Percentiles rank a stretch among this genome's conserved stretches.
These are phyloP conservation scores for Danaus melanippus DNA, from an alignment of 1,140 invertebrate species.

Conservation along the genomic window DNA sequence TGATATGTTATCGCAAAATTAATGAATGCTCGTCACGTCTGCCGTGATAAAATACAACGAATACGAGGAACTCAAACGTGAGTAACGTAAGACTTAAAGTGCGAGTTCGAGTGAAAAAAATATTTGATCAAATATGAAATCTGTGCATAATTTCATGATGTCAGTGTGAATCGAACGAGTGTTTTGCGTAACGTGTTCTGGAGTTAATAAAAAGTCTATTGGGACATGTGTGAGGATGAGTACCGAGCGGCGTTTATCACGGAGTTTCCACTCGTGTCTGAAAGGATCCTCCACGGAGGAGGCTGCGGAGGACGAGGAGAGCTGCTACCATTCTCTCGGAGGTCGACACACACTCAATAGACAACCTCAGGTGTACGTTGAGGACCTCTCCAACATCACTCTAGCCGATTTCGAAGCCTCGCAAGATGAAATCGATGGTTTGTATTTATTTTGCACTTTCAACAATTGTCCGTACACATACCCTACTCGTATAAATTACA, in stretches of 20 bases:
- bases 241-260: conserved; percentile 75
- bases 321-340: conserved; percentile 61
- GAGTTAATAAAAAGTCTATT: conserved; percentile 26
- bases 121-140: neutral
- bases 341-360: conserved; percentile 54
- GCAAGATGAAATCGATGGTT: conserved; percentile 59
- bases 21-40: conserved; percentile 3
- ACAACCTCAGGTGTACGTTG: conserved; percentile 57
- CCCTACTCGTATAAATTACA: neutral
- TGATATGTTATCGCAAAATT: conserved; percentile 11
- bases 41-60: conserved; percentile 2
- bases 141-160: too few species aligned
- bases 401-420: conserved; percentile 54
- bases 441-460: conserved; percentile 24
- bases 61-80: neutral
- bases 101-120: neutral
- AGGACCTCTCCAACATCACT: conserved; percentile 56
- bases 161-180: conserved; percentile 2
- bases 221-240: conserved; percentile 74
- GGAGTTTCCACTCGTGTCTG: conserved; percentile 78
- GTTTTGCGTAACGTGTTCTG: conserved; percentile 4
- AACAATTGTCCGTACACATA: too few species aligned
- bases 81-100: conserved; percentile 6
- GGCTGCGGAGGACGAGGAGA: conserved; percentile 62
- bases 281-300: conserved; percentile 77